These are phyloP conservation scores for Pogonophryne albipinna DNA, from an alignment of 2,797 vertebrate species.

Conservation along the genomic window DNA sequence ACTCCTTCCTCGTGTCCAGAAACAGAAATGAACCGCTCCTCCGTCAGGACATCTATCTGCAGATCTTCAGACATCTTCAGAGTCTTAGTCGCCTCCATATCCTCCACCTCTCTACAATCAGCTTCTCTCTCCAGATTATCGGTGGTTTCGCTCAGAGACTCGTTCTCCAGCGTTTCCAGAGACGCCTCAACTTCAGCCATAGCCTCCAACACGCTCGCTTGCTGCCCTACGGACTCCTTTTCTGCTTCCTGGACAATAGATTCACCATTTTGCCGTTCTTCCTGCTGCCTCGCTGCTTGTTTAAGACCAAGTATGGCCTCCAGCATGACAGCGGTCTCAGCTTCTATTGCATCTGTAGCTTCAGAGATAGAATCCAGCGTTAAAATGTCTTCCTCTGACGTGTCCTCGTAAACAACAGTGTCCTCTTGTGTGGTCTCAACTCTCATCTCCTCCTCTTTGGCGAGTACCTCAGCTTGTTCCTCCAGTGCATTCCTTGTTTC, in stretches of 20 bases:
- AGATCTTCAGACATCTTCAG: conserved; percentile 21
- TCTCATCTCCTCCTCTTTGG: conserved; percentile 10
- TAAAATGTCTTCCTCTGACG: neutral
- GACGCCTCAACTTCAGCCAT: conserved; percentile 38
- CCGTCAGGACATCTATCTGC: conserved; percentile 30
- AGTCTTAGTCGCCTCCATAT: neutral
- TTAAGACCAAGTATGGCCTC: conserved; percentile 40
- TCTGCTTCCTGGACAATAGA: neutral
- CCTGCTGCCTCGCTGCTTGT: conserved; percentile 8
- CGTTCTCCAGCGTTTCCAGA: conserved; percentile 4
- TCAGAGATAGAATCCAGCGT: conserved; percentile 22
- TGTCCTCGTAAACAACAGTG: neutral
- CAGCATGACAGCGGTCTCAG: neutral
- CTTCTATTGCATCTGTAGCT: conserved; percentile 26
- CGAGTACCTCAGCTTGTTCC: conserved; percentile 17
- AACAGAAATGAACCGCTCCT: conserved; percentile 27
- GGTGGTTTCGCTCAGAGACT: conserved; percentile 14
- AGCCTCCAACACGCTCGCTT: conserved; percentile 1
- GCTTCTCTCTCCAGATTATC: conserved; percentile 38
- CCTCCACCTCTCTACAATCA: conserved; percentile 1
- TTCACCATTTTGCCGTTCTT: neutral
- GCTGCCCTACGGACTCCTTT: neutral
- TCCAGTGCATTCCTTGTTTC: conserved; percentile 15
- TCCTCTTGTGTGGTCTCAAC: neutral
- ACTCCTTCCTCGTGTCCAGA: neutral